These are phyloP conservation scores for Caenorhabditis doughertyi DNA, from an alignment of 2,888 invertebrate species.

Conservation along the genomic window DNA sequence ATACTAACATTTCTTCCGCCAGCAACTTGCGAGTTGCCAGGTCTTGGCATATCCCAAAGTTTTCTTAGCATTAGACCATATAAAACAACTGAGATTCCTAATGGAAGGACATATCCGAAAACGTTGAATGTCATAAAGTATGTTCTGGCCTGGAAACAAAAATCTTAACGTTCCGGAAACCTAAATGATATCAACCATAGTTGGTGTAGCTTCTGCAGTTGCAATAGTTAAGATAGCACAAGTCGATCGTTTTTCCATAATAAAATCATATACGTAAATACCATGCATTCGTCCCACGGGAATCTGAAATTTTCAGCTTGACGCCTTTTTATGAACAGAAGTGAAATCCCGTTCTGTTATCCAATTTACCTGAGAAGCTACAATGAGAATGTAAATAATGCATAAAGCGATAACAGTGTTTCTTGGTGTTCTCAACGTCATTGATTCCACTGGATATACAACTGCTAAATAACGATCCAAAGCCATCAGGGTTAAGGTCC, in stretches of 20 bases:
- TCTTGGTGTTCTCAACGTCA: conserved; percentile 76
- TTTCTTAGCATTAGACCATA: conserved; percentile 93
- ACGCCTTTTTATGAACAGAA: no score
- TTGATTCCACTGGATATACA: conserved; percentile 89
- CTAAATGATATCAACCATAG: conserved; percentile 59
- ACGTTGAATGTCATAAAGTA: conserved; percentile 90
- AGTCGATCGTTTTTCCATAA: conserved; percentile 77
- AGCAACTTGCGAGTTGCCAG: conserved; percentile 65
- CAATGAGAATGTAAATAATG: conserved; percentile 76
- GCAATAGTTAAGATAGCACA: conserved; percentile 80
- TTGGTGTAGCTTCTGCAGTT: conserved; percentile 71
- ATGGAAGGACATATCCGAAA: conserved; percentile 92
- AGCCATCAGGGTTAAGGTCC: conserved; percentile 95
- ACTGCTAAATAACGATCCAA: conserved; percentile 93
- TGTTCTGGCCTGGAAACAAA: conserved; percentile 71
- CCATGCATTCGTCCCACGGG: conserved; percentile 74
- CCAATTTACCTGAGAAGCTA: conserved; percentile 74
- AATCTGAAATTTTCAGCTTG: conserved; percentile 60
- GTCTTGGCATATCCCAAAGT: conserved; percentile 87
- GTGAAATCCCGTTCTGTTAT: neutral
- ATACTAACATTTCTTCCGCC: conserved; percentile 27
- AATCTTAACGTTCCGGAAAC: neutral
- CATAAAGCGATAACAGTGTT: conserved; percentile 76
- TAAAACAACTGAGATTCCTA: conserved; percentile 91
- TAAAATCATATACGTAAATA: conserved; percentile 77